phyloP scores from a whole-genome alignment of 2,113 vertebrate species.

The Diadophis punctatus region DNA sequence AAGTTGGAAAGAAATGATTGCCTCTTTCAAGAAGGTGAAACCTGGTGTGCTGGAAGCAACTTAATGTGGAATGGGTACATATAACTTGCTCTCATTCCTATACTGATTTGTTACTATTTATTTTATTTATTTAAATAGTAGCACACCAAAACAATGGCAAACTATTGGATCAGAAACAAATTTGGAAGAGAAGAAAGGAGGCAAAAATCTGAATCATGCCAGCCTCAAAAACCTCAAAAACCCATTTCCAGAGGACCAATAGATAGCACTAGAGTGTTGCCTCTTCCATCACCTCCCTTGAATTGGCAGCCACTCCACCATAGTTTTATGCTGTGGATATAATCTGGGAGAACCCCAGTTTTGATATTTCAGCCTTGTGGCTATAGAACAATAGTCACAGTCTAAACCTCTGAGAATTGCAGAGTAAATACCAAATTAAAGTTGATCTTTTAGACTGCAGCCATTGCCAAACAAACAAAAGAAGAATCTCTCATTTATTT shows the following conservation, averaged over 20 bases:
- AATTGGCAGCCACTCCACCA: background rate
- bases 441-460: background rate
- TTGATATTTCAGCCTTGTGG: background rate
- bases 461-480: background rate
- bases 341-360: background rate
- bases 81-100: background rate
- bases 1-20: background rate
- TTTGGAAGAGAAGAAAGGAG: background rate
- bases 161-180: background rate
- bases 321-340: background rate
- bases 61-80: background rate
- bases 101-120: background rate
- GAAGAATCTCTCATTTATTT: background rate
- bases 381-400: background rate
- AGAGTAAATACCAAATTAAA: constrained; percentile 16
- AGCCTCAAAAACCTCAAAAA: background rate
- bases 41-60: background rate
- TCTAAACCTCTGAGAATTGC: constrained; percentile 22
- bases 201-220: background rate
- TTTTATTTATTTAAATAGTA: too few relatives aligned
- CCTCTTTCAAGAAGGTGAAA: background rate
- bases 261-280: background rate
- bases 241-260: background rate
- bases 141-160: background rate
- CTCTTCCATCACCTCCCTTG: background rate